phyloP scores from a whole-genome alignment of 2,113 vertebrate genomes.

The Pristiophorus japonicus region DNA sequence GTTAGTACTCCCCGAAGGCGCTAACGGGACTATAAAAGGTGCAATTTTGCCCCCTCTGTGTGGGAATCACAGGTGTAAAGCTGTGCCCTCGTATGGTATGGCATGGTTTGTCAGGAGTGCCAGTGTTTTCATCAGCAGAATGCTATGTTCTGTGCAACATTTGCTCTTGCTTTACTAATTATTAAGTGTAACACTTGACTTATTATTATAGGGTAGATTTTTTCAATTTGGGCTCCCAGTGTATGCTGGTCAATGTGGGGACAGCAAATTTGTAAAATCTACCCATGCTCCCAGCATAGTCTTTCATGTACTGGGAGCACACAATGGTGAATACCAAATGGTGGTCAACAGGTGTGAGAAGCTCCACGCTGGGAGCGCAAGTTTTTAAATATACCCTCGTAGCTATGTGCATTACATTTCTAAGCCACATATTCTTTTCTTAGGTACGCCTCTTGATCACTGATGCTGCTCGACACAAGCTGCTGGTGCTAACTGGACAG shows the following conservation, averaged over 20 bases:
- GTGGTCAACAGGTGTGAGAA: not conserved
- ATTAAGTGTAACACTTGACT: not conserved
- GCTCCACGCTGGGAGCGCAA: not conserved
- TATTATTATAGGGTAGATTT: not conserved
- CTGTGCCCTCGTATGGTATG: too few relatives aligned
- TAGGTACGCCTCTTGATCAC: conserved; percentile 93
- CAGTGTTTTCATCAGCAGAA: too few relatives aligned
- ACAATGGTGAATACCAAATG: not conserved
- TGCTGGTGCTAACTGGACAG: conserved; percentile 85
- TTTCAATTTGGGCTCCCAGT: not conserved
- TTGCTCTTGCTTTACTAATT: not conserved
- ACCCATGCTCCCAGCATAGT: not conserved
- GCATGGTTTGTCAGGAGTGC: too few relatives aligned
- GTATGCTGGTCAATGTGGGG: not conserved
- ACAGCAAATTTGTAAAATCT: not conserved
- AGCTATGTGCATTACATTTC: not conserved
- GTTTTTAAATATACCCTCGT: not conserved
- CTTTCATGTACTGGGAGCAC: too few relatives aligned
- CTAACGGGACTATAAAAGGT: too few relatives aligned
- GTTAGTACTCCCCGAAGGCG: too few relatives aligned
- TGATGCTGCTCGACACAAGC: conserved; percentile 85
- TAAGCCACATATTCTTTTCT: conserved; percentile 35
- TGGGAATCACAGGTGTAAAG: not conserved
- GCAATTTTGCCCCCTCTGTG: too few relatives aligned
- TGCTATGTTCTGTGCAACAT: not conserved